phyloP scores from a whole-genome alignment of 2,797 vertebrate species.

The Phrynocephalus guinanensis region DNA sequence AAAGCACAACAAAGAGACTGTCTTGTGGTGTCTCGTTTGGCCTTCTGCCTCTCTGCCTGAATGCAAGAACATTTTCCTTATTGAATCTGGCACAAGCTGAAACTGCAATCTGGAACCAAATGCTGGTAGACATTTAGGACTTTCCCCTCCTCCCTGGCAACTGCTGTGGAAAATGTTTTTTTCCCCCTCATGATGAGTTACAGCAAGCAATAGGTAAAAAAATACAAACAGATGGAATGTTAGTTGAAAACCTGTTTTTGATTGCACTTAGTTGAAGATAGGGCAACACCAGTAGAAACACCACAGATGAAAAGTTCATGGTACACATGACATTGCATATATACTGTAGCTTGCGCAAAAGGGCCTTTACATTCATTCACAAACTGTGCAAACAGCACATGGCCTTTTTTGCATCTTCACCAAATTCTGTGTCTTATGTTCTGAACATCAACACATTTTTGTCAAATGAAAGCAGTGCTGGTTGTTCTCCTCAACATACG shows the following conservation, averaged over 20 bases:
- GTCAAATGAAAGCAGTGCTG: neutral
- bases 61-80: neutral
- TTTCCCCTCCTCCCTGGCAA: neutral
- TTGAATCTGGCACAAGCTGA: constrained; percentile 12
- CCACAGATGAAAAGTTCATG: neutral
- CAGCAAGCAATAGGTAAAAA: neutral
- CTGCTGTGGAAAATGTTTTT: constrained; percentile 9
- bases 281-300: neutral
- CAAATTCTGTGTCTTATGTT: neutral
- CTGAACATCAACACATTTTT: neutral
- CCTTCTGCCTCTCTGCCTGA: neutral
- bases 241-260: neutral
- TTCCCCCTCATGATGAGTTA: neutral
- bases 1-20: neutral
- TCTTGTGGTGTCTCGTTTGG: neutral
- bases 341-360: neutral
- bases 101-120: constrained; percentile 1
- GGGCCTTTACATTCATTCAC: neutral
- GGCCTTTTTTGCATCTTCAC: neutral
- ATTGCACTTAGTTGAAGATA: neutral
- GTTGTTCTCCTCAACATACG: neutral
- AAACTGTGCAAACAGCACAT: neutral
- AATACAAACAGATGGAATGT: neutral
- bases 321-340: neutral
- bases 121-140: neutral